phyloP scores from a whole-genome alignment of 2,888 invertebrate species.

The Ichneumoninae sp. region DNA sequence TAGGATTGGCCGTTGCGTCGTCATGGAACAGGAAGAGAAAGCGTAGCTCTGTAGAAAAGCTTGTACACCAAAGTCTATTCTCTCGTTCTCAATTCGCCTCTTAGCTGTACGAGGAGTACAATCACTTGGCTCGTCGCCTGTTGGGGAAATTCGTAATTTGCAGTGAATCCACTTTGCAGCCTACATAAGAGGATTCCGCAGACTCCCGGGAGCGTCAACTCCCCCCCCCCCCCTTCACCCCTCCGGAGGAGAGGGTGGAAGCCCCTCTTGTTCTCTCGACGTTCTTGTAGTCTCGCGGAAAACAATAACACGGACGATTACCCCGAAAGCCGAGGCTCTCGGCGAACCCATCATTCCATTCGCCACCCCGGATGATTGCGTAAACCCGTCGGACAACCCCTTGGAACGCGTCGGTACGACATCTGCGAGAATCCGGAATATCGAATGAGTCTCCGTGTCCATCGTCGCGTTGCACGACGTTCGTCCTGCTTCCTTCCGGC shows the following conservation, averaged over 20 bases:
- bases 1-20: conserved; percentile 43
- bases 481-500: background rate
- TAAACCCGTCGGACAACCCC: conserved; percentile 50
- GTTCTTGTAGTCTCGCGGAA: conserved; percentile 67
- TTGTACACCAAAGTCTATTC: conserved; percentile 65
- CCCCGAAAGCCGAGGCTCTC: conserved; percentile 71
- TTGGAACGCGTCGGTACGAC: conserved; percentile 33
- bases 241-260: background rate
- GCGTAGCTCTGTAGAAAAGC: background rate
- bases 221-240: background rate
- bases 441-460: background rate
- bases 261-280: conserved; percentile 4
- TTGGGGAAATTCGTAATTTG: conserved; percentile 74
- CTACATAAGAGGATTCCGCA: conserved; percentile 74
- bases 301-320: conserved; percentile 77
- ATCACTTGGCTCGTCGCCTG: conserved; percentile 64
- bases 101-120: conserved; percentile 61
- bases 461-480: background rate
- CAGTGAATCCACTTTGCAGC: conserved; percentile 75
- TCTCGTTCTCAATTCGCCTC: conserved; percentile 66
- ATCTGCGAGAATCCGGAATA: conserved; percentile 24
- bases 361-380: conserved; percentile 66
- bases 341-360: conserved; percentile 69
- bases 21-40: conserved; percentile 51
- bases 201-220: conserved; percentile 65